Base-by-base conservation (phyloP, 2,888 invertebrate genomes). In the Pterostichus niger region DNA sequence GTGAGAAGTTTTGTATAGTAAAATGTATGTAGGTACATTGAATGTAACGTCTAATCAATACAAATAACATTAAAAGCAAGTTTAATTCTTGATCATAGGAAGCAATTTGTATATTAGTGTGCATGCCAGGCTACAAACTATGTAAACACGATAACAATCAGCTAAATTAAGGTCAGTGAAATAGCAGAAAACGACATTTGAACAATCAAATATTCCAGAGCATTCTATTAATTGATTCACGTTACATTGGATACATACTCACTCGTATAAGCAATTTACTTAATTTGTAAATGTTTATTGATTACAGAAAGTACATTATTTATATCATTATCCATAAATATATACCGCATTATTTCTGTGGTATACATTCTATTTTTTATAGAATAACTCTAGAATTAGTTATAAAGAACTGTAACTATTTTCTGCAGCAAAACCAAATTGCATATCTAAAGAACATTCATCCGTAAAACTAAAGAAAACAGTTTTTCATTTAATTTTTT, bases 81-180 rank as follows among this genome's bases (percentile, higher is more conserved):
- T 71, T 40, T 44, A 71, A 46, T 71, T 44, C 68, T 44, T 46
- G 44, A 40, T 71, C 68, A 71, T 71, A 71, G 68, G 44, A 71
- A 71, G 68, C 17, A 71, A 71, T 71, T 71, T 71, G 68, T 71
- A 71, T 71, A 71, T 71, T 71, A 40, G 40, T 10, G 44, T 44
- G 68, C 68, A 71, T 46, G 44, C 17, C 68, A 71, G n/a, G 17
- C 44, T 35, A 56, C 56, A 17, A 71, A 44, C 68, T 44, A 71
- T 71, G 44, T 71, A 71, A 44, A 71, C 68, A 71, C 31, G 44
- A 71, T 71, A 44, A 71, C 68, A 71, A 71, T 71, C 68, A 71
- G 15, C 44, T 44, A 71, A 71, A 71, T 71, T 71, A 44, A 71
- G 68, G 68, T 71, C 68, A 71, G 13, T 44, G 68, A 71, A 71